These are phyloP conservation scores for Asobara japonica DNA, from an alignment of 1,140 invertebrate genomes.

Conservation along the genomic window DNA sequence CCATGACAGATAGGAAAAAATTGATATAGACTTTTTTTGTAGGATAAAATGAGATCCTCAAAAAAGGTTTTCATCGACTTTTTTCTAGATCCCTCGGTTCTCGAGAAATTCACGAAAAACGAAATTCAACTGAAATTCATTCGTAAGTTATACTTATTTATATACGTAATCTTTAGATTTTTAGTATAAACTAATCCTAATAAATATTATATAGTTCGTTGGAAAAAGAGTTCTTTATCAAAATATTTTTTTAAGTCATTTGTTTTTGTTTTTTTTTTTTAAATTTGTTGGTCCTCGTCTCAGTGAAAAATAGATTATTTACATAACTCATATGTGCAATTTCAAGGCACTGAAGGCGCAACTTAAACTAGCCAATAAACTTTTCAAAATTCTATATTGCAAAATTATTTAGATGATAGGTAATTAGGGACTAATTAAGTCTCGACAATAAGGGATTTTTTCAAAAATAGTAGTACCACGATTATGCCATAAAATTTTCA, in stretches of 20 bases:
- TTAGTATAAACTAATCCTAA: neutral
- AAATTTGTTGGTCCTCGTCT: neutral
- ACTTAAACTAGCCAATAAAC: neutral
- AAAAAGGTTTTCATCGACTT: no score
- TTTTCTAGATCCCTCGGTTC: no score
- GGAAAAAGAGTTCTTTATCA: conserved; percentile 2
- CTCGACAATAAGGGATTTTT: neutral
- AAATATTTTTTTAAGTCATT: neutral
- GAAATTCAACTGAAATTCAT: no score
- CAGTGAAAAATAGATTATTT: neutral
- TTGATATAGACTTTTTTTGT: no score
- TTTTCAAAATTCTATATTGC: conserved; percentile 12
- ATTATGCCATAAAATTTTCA: neutral
- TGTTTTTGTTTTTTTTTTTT: neutral
- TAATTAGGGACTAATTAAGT: neutral
- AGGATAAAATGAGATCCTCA: no score
- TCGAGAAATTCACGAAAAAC: no score
- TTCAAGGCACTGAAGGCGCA: neutral
- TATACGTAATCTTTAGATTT: neutral
- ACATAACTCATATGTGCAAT: conserved; percentile 5
- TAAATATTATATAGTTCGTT: conserved; percentile 2
- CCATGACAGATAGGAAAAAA: no score
- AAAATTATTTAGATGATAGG: neutral
- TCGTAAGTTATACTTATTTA: no score
- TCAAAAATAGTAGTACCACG: neutral